Evolutionary conservation across 2,113 vertebrate genomes (phyloP).

Genomic region (Sclerurus mexicanus): DNA sequence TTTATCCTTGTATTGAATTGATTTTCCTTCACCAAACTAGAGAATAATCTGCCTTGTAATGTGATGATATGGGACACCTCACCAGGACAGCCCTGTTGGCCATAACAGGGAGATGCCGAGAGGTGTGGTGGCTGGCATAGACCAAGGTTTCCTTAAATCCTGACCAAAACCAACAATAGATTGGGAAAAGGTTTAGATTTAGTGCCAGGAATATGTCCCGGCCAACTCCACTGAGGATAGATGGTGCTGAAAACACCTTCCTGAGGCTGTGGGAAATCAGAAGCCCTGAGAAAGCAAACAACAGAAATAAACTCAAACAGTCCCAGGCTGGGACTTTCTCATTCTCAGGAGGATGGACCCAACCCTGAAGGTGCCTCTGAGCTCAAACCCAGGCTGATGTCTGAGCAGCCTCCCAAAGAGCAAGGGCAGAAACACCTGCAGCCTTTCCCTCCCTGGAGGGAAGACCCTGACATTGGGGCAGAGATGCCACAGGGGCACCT

Average conservation of each 20-base stretch:
- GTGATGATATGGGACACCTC: not conserved
- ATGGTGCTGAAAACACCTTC: not conserved
- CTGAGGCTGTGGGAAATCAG: not conserved
- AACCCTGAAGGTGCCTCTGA: fast-evolving
- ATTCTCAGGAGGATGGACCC: not conserved
- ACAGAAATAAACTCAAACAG: not conserved
- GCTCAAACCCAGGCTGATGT: not conserved
- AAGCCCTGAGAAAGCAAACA: not conserved
- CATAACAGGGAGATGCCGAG: not conserved
- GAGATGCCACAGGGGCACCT: not conserved
- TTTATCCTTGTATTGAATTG: not conserved
- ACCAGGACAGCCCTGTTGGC: not conserved
- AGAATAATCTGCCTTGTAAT: not conserved
- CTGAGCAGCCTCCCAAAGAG: not conserved
- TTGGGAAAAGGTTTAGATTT: not conserved
- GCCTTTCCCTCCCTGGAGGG: not conserved
- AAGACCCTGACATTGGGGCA: too few species aligned
- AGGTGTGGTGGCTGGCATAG: not conserved
- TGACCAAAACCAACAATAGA: not conserved
- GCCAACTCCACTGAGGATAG: not conserved
- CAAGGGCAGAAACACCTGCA: not conserved
- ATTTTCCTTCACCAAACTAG: not conserved
- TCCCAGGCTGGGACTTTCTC: not conserved
- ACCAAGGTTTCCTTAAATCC: not conserved
- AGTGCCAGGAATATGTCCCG: not conserved